phyloP scores from a whole-genome alignment of 2,797 vertebrate species.

The Galaxias olidus region DNA sequence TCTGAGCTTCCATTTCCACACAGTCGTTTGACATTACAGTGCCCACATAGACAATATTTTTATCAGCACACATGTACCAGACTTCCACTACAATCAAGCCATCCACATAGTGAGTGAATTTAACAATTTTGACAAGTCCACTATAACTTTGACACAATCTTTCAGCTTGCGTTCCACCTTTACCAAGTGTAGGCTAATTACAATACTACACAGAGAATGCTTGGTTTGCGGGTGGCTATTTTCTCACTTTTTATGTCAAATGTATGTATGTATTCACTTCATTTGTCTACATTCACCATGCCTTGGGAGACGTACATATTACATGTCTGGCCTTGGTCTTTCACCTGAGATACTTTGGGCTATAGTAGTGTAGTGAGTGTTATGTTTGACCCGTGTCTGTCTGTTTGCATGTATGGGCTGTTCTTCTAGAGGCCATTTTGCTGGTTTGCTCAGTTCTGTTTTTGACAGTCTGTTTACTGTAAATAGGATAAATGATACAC shows the following conservation, averaged over 20 bases:
- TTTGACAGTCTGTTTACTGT: no score
- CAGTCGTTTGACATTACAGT: background rate
- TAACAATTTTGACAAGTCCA: no score
- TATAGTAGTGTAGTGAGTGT: slow-evolving; percentile 17
- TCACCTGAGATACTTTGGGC: slow-evolving; percentile 19
- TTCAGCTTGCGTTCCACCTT: background rate
- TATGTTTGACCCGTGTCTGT: slow-evolving; percentile 23
- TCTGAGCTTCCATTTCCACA: background rate
- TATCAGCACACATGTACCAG: no score
- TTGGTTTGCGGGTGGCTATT: slow-evolving; percentile 40
- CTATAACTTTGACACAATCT: no score
- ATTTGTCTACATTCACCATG: slow-evolving; percentile 53
- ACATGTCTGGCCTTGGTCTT: background rate
- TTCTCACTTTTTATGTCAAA: slow-evolving; percentile 21
- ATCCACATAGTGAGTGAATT: no score
- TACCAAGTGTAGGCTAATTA: background rate
- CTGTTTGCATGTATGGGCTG: no score
- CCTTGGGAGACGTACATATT: slow-evolving; percentile 24
- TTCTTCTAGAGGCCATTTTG: no score
- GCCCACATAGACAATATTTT: background rate
- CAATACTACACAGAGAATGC: slow-evolving; percentile 23
- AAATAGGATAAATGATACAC: no score
- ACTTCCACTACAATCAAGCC: no score
- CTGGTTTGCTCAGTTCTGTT: no score
- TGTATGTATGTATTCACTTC: slow-evolving; percentile 51